These are phyloP conservation scores for Campylomormyrus tamandua DNA, from an alignment of 2,113 vertebrate genomes.

Conservation along the genomic window DNA sequence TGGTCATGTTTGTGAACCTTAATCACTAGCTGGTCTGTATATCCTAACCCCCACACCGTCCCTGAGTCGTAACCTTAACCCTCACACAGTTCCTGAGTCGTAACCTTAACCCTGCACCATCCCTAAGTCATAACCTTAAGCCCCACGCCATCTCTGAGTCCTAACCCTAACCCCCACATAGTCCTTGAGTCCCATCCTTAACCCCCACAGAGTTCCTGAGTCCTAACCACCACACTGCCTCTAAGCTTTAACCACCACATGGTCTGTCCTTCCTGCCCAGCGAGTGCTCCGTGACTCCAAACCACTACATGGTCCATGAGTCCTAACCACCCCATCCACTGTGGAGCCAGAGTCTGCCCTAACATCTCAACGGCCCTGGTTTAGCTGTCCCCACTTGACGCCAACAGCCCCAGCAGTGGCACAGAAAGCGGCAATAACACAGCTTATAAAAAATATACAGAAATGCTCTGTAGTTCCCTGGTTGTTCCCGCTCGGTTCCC, in stretches of 20 bases:
- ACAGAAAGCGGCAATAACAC: constrained; percentile 20
- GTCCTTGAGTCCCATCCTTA: not conserved
- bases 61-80: not conserved
- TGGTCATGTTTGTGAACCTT: not conserved
- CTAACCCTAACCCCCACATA: not conserved
- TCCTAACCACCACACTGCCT: not conserved
- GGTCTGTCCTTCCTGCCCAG: not conserved
- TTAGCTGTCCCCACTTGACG: constrained; percentile 37
- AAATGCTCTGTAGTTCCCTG: constrained; percentile 28
- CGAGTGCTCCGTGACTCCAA: not conserved
- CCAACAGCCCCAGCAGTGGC: constrained; percentile 25
- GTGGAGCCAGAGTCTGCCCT: not conserved
- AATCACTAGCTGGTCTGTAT: not conserved
- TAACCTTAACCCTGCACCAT: not conserved
- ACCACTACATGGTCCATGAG: constrained; percentile 1
- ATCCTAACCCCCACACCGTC: not conserved
- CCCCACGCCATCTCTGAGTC: not conserved
- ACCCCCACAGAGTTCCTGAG: not conserved
- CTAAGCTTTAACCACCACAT: not conserved
- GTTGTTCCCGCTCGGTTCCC: not conserved
- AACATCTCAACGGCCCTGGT: constrained; percentile 28
- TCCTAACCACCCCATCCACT: constrained; percentile 8
- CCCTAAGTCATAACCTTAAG: not conserved
- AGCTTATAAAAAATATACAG: constrained; percentile 16
- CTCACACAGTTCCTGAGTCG: not conserved